Percentiles rank a stretch among this genome's conserved stretches.
phyloP scores from a whole-genome alignment of 2,113 vertebrate species.

The Nesospiza acunhae region DNA sequence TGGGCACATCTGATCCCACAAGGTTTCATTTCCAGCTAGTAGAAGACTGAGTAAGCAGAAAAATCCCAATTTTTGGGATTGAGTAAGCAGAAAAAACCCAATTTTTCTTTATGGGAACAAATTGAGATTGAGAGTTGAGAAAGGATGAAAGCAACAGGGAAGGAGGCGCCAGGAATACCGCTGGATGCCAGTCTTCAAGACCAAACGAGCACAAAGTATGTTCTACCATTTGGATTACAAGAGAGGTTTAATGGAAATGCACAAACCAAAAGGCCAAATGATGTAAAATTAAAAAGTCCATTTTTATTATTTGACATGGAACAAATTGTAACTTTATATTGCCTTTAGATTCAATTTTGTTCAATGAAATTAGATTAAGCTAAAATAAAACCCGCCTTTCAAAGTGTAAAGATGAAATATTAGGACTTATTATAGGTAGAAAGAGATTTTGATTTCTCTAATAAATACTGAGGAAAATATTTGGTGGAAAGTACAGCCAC shows the following conservation, averaged over 20 bases:
- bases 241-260: constrained; percentile 77
- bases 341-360: constrained; percentile 79
- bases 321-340: constrained; percentile 80
- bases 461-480: constrained; percentile 81
- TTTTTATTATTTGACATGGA: constrained; percentile 81
- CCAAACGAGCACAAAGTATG: constrained; percentile 20
- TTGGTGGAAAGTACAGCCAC: constrained; percentile 70
- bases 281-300: constrained; percentile 82
- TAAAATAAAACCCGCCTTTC: constrained; percentile 76
- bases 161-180: background rate
- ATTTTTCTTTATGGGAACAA: background rate
- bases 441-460: constrained; percentile 73
- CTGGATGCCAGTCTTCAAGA: background rate
- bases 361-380: constrained; percentile 78
- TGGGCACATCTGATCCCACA: background rate
- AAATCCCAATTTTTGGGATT: background rate
- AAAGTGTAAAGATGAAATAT: constrained; percentile 77
- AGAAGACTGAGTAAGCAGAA: background rate
- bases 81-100: background rate
- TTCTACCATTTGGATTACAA: constrained; percentile 57
- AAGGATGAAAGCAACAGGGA: background rate
- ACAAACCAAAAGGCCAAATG: constrained; percentile 79
- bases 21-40: background rate
- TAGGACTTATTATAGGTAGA: constrained; percentile 64
- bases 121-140: background rate